phyloP scores from a whole-genome alignment of 2,888 invertebrate genomes.

The Eupithecia inturbata region DNA sequence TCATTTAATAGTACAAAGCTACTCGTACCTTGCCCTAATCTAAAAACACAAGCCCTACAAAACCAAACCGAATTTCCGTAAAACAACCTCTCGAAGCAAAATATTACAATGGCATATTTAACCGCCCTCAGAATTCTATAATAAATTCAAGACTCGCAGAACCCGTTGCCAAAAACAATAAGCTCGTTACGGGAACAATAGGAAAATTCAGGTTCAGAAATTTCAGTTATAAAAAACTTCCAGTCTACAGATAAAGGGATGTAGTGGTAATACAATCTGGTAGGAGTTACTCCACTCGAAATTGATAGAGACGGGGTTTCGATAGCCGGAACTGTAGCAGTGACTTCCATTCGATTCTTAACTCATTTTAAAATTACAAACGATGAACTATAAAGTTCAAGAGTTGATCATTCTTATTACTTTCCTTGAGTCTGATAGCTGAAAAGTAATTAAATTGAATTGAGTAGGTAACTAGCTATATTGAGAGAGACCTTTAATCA shows the following conservation, averaged over 20 bases:
- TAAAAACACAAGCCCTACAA: neutral
- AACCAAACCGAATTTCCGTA: conserved; percentile 1
- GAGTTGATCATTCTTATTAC: no score
- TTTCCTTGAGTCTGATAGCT: neutral
- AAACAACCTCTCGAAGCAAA: neutral
- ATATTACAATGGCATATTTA: conserved; percentile 22
- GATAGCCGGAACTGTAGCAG: conserved; percentile 7
- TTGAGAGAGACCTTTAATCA: neutral
- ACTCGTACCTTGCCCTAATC: neutral
- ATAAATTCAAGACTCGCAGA: conserved; percentile 25
- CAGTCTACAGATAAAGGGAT: conserved; percentile 37
- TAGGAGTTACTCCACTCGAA: conserved; percentile 31
- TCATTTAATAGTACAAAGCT: neutral
- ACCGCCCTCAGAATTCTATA: conserved; percentile 17
- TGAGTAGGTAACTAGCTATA: neutral
- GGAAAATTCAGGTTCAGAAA: conserved; percentile 38
- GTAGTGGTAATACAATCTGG: conserved; percentile 42
- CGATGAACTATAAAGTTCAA: no score
- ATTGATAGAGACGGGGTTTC: neutral
- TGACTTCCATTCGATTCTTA: neutral
- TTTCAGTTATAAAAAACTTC: conserved; percentile 43
- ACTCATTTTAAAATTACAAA: neutral
- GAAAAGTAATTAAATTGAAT: neutral
- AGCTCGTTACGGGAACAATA: conserved; percentile 33
- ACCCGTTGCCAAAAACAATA: conserved; percentile 33